phyloP scores from a whole-genome alignment of 2,797 vertebrate genomes.

The Chaetodon trifasciatus region DNA sequence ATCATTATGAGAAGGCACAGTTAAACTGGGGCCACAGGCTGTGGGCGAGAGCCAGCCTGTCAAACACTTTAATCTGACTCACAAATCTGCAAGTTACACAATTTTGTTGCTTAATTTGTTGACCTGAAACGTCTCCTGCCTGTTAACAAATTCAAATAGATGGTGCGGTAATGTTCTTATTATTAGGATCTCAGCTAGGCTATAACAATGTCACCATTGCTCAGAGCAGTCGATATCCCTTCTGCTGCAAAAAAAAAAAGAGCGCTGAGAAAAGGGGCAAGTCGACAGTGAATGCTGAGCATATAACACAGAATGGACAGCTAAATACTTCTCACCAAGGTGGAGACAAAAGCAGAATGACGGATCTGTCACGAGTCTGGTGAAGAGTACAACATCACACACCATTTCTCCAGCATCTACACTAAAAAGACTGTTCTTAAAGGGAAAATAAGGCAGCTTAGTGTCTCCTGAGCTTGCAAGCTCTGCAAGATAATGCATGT shows the following conservation, averaged over 20 bases:
- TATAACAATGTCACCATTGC: constrained; percentile 21
- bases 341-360: constrained; percentile 28
- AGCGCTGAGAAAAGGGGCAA: not conserved
- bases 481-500: constrained; percentile 15
- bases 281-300: constrained; percentile 30
- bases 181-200: constrained; percentile 1
- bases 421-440: constrained; percentile 4
- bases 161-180: constrained; percentile 10
- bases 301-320: constrained; percentile 17
- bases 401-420: constrained; percentile 1
- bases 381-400: constrained; percentile 21
- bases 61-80: constrained; percentile 14
- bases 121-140: constrained; percentile 6
- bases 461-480: constrained; percentile 15
- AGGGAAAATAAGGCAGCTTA: constrained; percentile 12
- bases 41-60: not conserved
- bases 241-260: constrained; percentile 11
- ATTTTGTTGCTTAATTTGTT: constrained; percentile 27
- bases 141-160: constrained; percentile 18
- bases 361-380: constrained; percentile 29
- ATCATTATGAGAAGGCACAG: not conserved
- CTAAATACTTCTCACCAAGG: constrained; percentile 25
- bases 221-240: constrained; percentile 12
- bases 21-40: constrained; percentile 3
- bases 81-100: constrained; percentile 19